Base-by-base conservation (phyloP, 2,113 vertebrate species). In the Genyomyrus donnyi region DNA sequence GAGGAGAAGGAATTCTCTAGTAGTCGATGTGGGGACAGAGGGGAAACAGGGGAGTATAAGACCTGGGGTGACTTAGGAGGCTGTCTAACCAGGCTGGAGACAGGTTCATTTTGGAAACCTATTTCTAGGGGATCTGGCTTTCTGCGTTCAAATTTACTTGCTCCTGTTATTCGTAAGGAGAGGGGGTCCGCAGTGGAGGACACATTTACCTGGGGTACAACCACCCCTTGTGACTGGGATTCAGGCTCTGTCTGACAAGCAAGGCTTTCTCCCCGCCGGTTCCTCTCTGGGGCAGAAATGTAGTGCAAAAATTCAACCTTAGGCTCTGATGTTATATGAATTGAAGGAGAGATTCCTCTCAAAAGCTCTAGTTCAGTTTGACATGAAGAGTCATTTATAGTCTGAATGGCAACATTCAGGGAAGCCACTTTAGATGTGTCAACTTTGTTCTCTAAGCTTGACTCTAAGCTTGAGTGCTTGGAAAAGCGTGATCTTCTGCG, bases 111-210 rank as follows among this genome's bases (percentile, higher is more conserved):
- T 0, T 98, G 97, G 89, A 98, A 99, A 85, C 97, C 97, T 0
- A 99, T 99, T 92, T 99, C 98, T 77, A 99, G 95, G 0, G 98
- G 98, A 92, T 99, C 98, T 0, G 98, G 98, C 88, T 97, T 98
- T 91, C 97, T 97, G 88, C 97, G 97, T 87, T 98, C 98, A 6
- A 98, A 98, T 93, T 98, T 98, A 85, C 95, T 95, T 89, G 96
- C 93, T 21, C 95, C 95, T 88, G 96, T 97, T 91, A 96, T 96
- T 90, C 96, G 96, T 86, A 96, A 90, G 0, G 91, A 31, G 3
- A 96, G 92, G 46, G 95, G 93, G 80, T 98, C 97, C 48, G 95
- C 62, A 70, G 97, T 97, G 3, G 97, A 97, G 89, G 98, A 97
- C 86, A 98, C 97, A 0, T 95, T 96, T 45, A 98, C 96, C 93